Base-by-base conservation (phyloP, 2,113 vertebrate genomes). In the Rostratula benghalensis region DNA sequence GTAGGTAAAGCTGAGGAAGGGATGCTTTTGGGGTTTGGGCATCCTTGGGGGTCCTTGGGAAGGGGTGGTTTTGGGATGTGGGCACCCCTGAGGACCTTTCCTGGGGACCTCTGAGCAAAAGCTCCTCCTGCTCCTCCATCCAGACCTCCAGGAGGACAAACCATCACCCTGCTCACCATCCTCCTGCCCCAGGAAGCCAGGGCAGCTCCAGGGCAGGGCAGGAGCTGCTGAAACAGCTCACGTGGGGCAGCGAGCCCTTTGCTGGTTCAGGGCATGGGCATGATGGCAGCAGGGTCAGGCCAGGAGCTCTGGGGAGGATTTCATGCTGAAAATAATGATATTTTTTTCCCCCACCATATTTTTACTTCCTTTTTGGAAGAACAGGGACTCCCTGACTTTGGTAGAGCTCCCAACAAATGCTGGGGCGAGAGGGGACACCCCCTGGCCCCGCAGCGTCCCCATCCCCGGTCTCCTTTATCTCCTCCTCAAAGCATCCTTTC, bases 21-120 rank as follows among this genome's bases (percentile, higher is more conserved):
- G 19, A 4, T 17, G 12, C 2, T 1, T 53, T 59, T 33, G 2
- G 14, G 28, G 2, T 12, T 3, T 13, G 11, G 8, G 16, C 7
- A 39, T 60, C 35, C 30, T 0, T 41, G 1, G 0, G 8, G 1
- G 54, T 11, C n/a, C 43, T 64, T 27, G 19, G 51, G 56, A 48
- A 48, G 39, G 20, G 12, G 7, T 16, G 63, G 27, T 7, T 27
- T 56, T 64, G 7, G 18, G 16, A 10, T 46, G 5, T 1, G 28
- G 3, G 16, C 25, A 46, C 17, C 33, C 11, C 15, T 3, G 8
- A 2, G 60, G 18, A 23, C 3, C 16, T 74, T 25, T 67, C 8
- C 24, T 14, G 27, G 24, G 21, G 23, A 45, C 51, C 1, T 1
- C 20, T 46, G 37, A 37, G 11, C 0, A 1, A 86, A 54, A 46